These are phyloP conservation scores for Urechis unicinctus DNA, from an alignment of 2,888 invertebrate species.

Conservation along the genomic window DNA sequence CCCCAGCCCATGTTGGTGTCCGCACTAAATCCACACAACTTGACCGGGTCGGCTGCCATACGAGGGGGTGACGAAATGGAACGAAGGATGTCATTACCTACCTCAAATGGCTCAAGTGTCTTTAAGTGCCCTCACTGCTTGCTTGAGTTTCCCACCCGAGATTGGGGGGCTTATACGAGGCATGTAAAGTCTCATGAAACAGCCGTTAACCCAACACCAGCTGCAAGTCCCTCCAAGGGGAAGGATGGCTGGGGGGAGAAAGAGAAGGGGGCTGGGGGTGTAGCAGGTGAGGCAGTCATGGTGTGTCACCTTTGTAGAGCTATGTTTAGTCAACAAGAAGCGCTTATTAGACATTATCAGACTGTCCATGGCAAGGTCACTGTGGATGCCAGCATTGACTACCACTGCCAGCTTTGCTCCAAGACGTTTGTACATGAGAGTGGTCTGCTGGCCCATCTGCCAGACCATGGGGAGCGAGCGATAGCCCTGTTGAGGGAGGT, in stretches of 20 bases:
- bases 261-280: too few relatives aligned
- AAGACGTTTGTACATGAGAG: conserved; percentile 10
- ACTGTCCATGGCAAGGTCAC: neutral
- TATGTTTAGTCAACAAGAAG: neutral
- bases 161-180: conserved; percentile 14
- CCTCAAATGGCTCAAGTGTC: neutral
- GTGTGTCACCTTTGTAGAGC: neutral
- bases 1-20: neutral
- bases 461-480: conserved; percentile 13
- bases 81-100: too few relatives aligned
- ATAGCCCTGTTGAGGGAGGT: too few relatives aligned
- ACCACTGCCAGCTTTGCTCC: conserved; percentile 13
- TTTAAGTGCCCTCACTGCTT: conserved; percentile 13
- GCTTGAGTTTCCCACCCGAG: conserved; percentile 16
- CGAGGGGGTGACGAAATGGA: too few relatives aligned
- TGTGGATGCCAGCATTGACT: conserved; percentile 6
- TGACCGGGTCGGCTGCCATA: too few relatives aligned
- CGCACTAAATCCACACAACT: too few relatives aligned
- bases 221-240: neutral
- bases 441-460: conserved; percentile 10
- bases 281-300: too few relatives aligned
- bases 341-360: neutral
- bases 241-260: too few relatives aligned
- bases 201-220: neutral
- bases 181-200: conserved; percentile 13